These are phyloP conservation scores for Myotis lucifugus DNA, from an alignment of 2,113 vertebrate genomes.

Conservation along the genomic window DNA sequence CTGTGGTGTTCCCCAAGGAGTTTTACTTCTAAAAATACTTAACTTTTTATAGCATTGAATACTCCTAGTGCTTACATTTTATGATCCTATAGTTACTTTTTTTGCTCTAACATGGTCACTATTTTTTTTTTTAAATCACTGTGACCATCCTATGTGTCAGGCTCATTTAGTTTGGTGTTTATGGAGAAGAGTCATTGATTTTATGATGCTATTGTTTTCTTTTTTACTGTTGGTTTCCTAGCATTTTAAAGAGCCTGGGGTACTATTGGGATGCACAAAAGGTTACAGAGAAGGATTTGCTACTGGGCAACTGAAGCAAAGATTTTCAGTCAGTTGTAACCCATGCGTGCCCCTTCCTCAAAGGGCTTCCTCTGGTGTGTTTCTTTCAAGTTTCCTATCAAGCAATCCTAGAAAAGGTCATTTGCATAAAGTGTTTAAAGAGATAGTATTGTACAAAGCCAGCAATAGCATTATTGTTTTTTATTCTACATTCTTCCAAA, in stretches of 20 bases:
- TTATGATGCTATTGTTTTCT: background rate
- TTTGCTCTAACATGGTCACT: background rate
- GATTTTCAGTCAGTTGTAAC: background rate
- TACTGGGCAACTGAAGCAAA: background rate
- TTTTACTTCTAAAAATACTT: conserved; percentile 15
- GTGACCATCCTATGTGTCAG: background rate
- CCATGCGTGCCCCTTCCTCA: background rate
- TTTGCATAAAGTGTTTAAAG: background rate
- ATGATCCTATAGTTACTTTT: background rate
- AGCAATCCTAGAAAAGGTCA: background rate
- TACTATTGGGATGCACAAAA: background rate
- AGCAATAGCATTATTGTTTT: background rate
- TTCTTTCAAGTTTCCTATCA: background rate
- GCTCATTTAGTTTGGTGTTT: background rate
- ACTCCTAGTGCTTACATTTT: background rate
- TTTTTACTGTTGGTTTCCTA: background rate
- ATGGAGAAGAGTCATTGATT: background rate
- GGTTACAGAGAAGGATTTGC: background rate
- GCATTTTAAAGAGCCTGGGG: background rate
- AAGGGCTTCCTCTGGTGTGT: background rate
- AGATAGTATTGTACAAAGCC: background rate
- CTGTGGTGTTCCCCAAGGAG: background rate
- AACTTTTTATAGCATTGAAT: background rate
- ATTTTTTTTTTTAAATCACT: background rate
- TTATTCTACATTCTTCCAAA: background rate